Conservation (phyloP, 2,797 vertebrate species). For the Amphiprion clarkii region DNA sequence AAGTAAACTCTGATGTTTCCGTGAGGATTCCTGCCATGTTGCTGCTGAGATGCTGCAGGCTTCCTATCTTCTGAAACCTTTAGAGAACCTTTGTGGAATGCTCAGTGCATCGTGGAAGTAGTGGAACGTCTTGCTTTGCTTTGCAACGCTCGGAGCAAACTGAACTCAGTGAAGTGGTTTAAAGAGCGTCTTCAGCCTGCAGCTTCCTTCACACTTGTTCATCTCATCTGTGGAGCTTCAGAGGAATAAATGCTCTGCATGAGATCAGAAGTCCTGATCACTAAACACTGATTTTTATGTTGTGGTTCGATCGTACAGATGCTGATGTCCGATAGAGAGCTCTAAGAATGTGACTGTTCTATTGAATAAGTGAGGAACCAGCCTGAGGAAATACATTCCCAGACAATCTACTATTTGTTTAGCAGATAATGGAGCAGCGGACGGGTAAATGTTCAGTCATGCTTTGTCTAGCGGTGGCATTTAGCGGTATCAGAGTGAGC, state of each 20-base stretch:
- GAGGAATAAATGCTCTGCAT: conserved; percentile 9
- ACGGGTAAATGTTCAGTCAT: conserved; percentile 80
- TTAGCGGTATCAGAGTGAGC: conserved; percentile 80
- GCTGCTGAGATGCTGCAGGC: conserved; percentile 1
- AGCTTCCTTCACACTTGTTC: conserved; percentile 52
- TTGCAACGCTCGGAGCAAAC: conserved; percentile 10
- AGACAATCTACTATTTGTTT: conserved; percentile 67
- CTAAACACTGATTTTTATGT: conserved; percentile 3
- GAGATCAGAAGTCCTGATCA: not conserved
- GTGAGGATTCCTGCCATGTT: too few relatives aligned
- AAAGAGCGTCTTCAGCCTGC: conserved; percentile 46
- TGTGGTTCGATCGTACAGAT: conserved; percentile 17
- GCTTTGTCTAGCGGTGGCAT: conserved; percentile 81
- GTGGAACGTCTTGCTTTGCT: conserved; percentile 3
- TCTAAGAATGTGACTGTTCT: conserved; percentile 17
- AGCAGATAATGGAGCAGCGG: conserved; percentile 80
- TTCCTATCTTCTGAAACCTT: conserved; percentile 3
- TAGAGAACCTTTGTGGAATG: conserved; percentile 13
- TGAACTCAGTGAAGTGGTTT: conserved; percentile 48
- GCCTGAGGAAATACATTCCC: conserved; percentile 34
- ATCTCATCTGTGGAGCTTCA: not conserved
- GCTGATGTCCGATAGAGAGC: conserved; percentile 8
- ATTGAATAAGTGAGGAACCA: conserved; percentile 26
- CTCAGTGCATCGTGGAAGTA: not conserved
- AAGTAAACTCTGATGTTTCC: too few relatives aligned